These are phyloP conservation scores for Diabrotica virgifera DNA, from an alignment of 1,140 invertebrate species.

Conservation along the genomic window DNA sequence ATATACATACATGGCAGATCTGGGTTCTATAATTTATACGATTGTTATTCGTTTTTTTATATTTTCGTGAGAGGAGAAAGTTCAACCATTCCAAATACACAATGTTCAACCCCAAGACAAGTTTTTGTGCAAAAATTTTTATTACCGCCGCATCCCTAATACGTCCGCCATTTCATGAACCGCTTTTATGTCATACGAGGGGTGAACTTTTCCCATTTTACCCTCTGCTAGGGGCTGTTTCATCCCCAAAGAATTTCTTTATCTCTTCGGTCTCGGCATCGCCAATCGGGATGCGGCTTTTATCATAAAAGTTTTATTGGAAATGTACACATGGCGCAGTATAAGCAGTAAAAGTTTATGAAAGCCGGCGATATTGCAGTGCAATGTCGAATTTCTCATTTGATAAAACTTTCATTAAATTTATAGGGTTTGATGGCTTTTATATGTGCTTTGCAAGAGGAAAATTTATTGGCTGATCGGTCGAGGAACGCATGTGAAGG, in stretches of 20 bases:
- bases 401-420: constrained; percentile 30
- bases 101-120: background rate
- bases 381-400: constrained; percentile 21
- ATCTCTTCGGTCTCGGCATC: constrained; percentile 14
- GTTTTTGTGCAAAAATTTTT: constrained; percentile 1
- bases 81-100: too few species aligned
- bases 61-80: too few species aligned
- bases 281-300: constrained; percentile 17
- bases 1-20: too few species aligned
- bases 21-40: too few species aligned
- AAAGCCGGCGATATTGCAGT: constrained; percentile 16
- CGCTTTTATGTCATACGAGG: background rate
- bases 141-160: background rate
- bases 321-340: constrained; percentile 26
- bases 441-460: background rate
- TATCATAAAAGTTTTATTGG: constrained; percentile 24
- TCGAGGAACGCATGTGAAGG: too few species aligned
- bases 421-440: constrained; percentile 9
- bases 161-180: background rate
- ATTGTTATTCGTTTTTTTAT: too few species aligned
- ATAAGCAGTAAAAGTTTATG: constrained; percentile 28
- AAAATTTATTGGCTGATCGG: too few species aligned
- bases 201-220: constrained; percentile 2
- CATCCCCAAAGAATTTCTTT: constrained; percentile 24
- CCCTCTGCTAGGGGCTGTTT: constrained; percentile 1